Base-by-base conservation (phyloP, 2,113 vertebrate genomes). In the Lethenteron reissneri region DNA sequence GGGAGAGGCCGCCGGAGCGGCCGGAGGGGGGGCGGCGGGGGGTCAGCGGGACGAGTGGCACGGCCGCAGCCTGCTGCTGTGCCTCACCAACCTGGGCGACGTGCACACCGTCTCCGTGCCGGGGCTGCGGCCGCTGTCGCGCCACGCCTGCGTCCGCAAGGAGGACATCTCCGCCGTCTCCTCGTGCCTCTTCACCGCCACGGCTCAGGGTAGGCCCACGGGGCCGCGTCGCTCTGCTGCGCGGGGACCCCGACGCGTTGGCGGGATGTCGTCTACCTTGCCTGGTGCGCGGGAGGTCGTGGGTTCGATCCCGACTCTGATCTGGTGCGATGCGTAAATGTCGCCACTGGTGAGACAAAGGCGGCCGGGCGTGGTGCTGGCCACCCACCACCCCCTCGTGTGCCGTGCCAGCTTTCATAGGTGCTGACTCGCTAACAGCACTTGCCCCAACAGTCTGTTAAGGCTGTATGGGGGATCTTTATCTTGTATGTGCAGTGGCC, bases 111-210 rank as follows among this genome's bases (percentile, higher is more conserved):
- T 97, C 76, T 97, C 91, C 0, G 76, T 99, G 78, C 92, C 94
- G 4, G 76, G 83, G 59, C 83, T 97, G 64, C 92, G 90, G 82
- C 79, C 90, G 77, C 92, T 95, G 79, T 90, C 89, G 64, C 90
- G 88, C 3, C 86, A 90, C 75, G 84, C 86, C 70, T 99, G 94
- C 76, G 90, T 99, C 77, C 88, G 92, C 72, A 82, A 85, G 58
- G 92, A 96, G 79, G 94, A 99, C 8, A 87, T 96, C 72, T 97
- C 92, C 0, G 94, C 92, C 75, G 97, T 99, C 10, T 90, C 94
- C 0, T 99, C 94, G 59, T 99, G 94, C 0, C 91, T 99, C 77
- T 99, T 99, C 83, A 97, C 92, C 70, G 95, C 87, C 68, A 84
- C 88, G 0, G 92, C 92, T 70, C 94, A 99, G 82, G 94, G 94